Base-by-base conservation (phyloP, 2,888 invertebrate species). In the Drosophila ezoana region DNA sequence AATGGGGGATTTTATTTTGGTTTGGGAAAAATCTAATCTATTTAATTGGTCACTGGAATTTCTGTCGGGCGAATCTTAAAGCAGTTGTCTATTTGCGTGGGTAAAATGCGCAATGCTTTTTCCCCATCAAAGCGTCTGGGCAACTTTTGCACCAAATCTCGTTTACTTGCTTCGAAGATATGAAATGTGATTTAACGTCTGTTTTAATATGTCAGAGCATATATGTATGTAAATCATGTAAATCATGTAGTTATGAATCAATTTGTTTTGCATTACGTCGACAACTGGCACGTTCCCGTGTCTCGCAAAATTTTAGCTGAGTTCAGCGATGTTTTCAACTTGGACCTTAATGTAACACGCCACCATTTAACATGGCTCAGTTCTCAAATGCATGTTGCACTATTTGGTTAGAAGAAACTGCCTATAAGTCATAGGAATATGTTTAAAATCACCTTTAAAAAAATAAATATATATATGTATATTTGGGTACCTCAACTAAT, bases 271-370 rank as follows among this genome's bases (percentile, higher is more conserved):
- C 51, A 66, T 66, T 49, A 56, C 56, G 59, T 49, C 49, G 52
- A 64, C 79, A 80, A 81, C 63, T 53, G 72, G 58, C 82, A 87
- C 88, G 86, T 87, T 83, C 74, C 60, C 60, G 57, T 76, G 88
- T 83, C 74, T 73, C 56, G 56, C 23, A 14, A 58, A 62, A 53
- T 67, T 63, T 49, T 32, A 49, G 83, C 77, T 83, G 32, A 73
- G 41, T 54, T 80, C 77, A 76, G 83, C 77, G 70, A 45, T 58
- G 40, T 68, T 53, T 49, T 56, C 16, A 32, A 20, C 23, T 63
- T 63, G 32, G 41, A 52, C 14, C 66, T 20, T 53, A 53, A 45
- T 60, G 51, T 40, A 48, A 61, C 38, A 66, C 61, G 52, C 58
- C 53, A 66, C n/a, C 28, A 54, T 44, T 48, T 37, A 20, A 16